These are phyloP conservation scores for Drosophila affinis DNA, from an alignment of 2,888 invertebrate species.

Conservation along the genomic window DNA sequence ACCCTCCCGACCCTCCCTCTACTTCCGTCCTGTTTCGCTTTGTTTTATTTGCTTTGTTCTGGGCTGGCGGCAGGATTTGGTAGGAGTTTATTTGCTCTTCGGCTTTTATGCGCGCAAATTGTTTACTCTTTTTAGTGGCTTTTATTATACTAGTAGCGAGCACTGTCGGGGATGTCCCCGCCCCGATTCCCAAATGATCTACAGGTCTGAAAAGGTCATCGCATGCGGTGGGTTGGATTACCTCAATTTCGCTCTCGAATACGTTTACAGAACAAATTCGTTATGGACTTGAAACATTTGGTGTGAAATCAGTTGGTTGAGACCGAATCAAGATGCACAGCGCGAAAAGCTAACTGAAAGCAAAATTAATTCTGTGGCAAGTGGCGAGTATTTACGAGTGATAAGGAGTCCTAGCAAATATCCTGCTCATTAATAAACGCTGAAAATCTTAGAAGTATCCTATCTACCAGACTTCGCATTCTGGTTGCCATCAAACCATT, in stretches of 20 bases:
- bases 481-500: too few species aligned
- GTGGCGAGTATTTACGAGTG: too few species aligned
- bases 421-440: too few species aligned
- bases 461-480: too few species aligned
- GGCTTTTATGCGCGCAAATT: constrained; percentile 71
- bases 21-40: constrained; percentile 46
- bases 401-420: too few species aligned
- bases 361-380: too few species aligned
- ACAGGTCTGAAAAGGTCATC: constrained; percentile 1
- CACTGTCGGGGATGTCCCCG: not conserved
- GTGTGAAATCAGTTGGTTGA: not conserved
- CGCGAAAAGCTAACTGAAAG: too few species aligned
- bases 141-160: constrained; percentile 52
- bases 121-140: constrained; percentile 77
- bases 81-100: constrained; percentile 59
- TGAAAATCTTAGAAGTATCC: too few species aligned
- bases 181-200: constrained; percentile 24
- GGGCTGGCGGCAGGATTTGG: constrained; percentile 39
- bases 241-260: not conserved
- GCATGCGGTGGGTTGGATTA: not conserved
- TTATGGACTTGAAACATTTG: not conserved
- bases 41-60: constrained; percentile 76
- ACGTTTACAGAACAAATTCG: not conserved
- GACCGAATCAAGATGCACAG: not conserved
- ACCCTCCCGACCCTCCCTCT: constrained; percentile 10